Conservation (phyloP, 2,797 vertebrate genomes). For the Sebastolobus alascanus region DNA sequence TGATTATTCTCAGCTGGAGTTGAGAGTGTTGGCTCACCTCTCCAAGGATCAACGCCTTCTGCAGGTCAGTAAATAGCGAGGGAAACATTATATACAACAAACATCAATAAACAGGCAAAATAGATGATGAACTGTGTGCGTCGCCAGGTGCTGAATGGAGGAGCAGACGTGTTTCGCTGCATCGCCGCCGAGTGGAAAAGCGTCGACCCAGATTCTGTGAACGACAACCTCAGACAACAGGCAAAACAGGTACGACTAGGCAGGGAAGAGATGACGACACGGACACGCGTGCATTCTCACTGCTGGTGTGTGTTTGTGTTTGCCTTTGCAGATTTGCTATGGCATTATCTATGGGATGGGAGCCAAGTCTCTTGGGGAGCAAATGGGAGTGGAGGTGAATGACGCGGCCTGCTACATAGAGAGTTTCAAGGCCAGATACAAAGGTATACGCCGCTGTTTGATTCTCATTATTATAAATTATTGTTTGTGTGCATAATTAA, state of each 20-base stretch:
- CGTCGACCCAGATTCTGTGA: constrained; percentile 87
- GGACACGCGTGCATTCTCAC: not conserved
- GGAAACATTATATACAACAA: not conserved
- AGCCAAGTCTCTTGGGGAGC: constrained; percentile 95
- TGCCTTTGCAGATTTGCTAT: constrained; percentile 92
- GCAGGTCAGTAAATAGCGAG: constrained; percentile 69
- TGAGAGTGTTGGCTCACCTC: constrained; percentile 95
- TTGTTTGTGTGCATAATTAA: not conserved
- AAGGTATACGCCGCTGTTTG: constrained; percentile 81
- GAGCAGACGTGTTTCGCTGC: constrained; percentile 93
- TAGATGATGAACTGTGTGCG: not conserved
- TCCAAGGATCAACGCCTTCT: constrained; percentile 90
- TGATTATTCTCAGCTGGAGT: constrained; percentile 97
- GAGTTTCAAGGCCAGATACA: constrained; percentile 96
- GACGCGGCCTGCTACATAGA: constrained; percentile 95
- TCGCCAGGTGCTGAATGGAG: constrained; percentile 87
- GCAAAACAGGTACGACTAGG: constrained; percentile 91
- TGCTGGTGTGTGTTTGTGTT: not conserved
- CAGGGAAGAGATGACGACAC: not conserved
- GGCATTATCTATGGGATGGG: constrained; percentile 99
- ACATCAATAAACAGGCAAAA: not conserved
- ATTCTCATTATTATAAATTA: not conserved
- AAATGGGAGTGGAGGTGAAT: constrained; percentile 94
- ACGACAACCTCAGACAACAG: constrained; percentile 91
- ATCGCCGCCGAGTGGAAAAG: constrained; percentile 97